Base-by-base conservation (phyloP, 2,888 invertebrate species). In the Stenurella melanura region DNA sequence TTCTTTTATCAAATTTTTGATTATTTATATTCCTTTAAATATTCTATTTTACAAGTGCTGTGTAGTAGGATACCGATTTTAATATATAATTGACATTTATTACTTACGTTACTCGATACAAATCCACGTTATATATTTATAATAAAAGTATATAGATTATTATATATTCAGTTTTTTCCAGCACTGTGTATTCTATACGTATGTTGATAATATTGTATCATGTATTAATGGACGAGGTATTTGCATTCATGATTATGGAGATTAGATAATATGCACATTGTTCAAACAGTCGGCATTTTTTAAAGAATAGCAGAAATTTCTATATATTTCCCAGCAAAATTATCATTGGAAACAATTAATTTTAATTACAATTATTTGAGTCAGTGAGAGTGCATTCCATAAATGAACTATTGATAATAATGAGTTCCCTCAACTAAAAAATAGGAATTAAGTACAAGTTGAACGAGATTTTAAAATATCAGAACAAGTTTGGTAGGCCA, bases 281-380 rank as follows among this genome's bases (percentile, higher is more conserved):
- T 50, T n/a, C 50, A 50, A 50, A 50, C 50, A 50, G n/a, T 50
- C 50, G 50, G 50, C n/a, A n/a, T 50, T 50, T 50, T 50, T 50
- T n/a, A 50, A 50, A 50, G 5, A n/a, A 6, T 50, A 50, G 3
- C 50, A 42, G n/a, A 0, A 50, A 50, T n/a, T n/a, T n/a, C 1
- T n/a, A 3, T 50, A 50, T 50, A 2, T 50, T 4, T 42, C 42
- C 0, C 3, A 42, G 12, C 4, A 15, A 42, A 42, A 42, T 15
- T n/a, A n/a, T 50, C 50, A 2, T 50, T 50, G 50, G 0, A 50
- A 50, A 50, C n/a, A 50, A 50, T 5, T 50, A 5, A 50, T 50
- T 50, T 50, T 50, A 6, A 50, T 6, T n/a, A 4, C 50, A 6
- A n/a, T 6, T 50, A n/a, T 17, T 50, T 50, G n/a, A 15, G 50